These are phyloP conservation scores for Ciconia nigra DNA, from an alignment of 2,797 vertebrate species.

Conservation along the genomic window DNA sequence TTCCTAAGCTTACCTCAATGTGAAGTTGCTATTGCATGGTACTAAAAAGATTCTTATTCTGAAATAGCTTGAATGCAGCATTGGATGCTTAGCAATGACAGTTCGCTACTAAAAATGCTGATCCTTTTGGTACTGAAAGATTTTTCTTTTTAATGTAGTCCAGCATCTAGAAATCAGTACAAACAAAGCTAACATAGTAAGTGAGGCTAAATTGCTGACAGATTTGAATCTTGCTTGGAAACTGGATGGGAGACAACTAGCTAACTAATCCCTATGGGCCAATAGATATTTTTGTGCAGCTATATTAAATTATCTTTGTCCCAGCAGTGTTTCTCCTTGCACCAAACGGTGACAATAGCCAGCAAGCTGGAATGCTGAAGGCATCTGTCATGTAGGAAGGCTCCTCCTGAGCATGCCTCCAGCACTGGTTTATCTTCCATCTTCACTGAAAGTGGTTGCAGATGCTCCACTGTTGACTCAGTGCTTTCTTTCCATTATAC, in stretches of 20 bases:
- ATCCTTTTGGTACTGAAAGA: not conserved
- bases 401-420: not conserved
- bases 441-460: constrained; percentile 39
- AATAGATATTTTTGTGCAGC: not conserved
- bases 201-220: not conserved
- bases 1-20: not conserved
- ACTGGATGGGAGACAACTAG: not conserved
- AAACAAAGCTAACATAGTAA: not conserved
- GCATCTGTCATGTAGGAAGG: not conserved
- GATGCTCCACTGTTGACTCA: constrained; percentile 12
- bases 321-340: not conserved
- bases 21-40: not conserved
- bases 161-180: not conserved
- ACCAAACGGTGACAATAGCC: not conserved
- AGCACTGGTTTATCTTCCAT: not conserved
- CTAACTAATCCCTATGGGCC: not conserved
- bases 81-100: not conserved
- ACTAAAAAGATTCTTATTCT: not conserved
- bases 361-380: not conserved
- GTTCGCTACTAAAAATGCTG: not conserved
- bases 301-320: not conserved
- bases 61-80: not conserved
- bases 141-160: not conserved
- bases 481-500: not conserved
- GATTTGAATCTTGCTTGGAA: not conserved